Base-by-base conservation (phyloP, 2,113 vertebrate species). In the Jacana jacana region DNA sequence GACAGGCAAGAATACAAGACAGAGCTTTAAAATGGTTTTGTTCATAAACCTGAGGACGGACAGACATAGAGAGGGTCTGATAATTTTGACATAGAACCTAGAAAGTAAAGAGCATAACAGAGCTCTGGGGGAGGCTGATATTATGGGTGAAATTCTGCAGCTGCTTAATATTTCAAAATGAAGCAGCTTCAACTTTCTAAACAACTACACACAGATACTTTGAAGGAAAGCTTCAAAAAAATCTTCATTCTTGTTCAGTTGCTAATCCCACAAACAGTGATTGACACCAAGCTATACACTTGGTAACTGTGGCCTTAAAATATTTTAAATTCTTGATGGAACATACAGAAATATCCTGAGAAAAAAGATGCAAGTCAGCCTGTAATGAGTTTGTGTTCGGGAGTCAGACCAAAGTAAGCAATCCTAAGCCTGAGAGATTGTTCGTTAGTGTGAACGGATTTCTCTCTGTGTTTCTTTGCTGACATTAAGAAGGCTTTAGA, bases 401-500 rank as follows among this genome's bases (percentile, higher is more conserved):
- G 40, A 63, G 49, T 65, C 3, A 28, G 77, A 89, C 28, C 44
- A 68, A 78, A 82, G 44, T 63, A 37, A 86, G 71, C 46, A 73
- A 24, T 88, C 37, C 58, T 83, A 52, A 73, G 55, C 86, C 83
- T 88, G 68, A 86, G 92, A 58, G 83, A 46, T 4, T 70, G 31
- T 46, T 20, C 15, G 0, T 18, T 37, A 52, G 68, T 44, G 61
- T 4, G 4, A 83, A 86, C 11, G 8, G 44, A 80, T 92, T 92
- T 93, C 54, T 89, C 31, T 80, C 54, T 52, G 30, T 71, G 22
- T 70, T 86, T 78, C 64, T 91, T 64, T 63, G 51, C 58, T 94
- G 94, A 81, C 37, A 51, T 58, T 90, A 88, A 94, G 94, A 54
- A 77, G 66, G 71, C 63, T 94, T 95, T 70, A 88, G 63, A 86